Conservation (phyloP, 2,797 vertebrate genomes). For the Manis pentadactyla region DNA sequence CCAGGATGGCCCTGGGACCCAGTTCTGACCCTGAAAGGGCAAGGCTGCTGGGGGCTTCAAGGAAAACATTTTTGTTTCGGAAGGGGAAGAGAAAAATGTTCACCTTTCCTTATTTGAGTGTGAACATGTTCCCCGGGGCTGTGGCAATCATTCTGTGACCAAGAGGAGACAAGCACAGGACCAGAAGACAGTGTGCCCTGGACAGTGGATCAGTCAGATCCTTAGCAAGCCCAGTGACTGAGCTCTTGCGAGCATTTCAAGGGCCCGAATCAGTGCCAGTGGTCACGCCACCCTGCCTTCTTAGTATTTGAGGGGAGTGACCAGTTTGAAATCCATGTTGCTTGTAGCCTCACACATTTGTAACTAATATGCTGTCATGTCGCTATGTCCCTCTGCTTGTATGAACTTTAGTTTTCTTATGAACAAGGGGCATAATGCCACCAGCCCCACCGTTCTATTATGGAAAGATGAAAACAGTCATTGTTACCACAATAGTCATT, state of each 20-base stretch:
- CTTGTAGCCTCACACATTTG: not conserved
- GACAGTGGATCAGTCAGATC: not conserved
- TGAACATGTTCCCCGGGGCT: not conserved
- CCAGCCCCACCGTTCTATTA: not conserved
- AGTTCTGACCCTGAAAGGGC: not conserved
- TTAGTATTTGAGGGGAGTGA: not conserved
- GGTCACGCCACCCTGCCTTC: too few relatives aligned
- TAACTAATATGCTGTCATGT: not conserved
- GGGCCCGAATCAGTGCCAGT: not conserved
- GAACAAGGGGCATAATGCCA: accelerated
- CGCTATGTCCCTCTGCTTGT: accelerated
- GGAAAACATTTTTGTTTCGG: not conserved
- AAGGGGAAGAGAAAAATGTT: not conserved
- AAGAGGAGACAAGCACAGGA: not conserved
- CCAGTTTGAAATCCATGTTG: not conserved
- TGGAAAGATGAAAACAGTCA: not conserved
- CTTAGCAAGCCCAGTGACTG: not conserved
- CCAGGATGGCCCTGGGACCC: not conserved
- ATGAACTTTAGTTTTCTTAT: not conserved
- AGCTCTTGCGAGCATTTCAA: not conserved
- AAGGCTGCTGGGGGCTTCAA: not conserved
- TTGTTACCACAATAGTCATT: not conserved
- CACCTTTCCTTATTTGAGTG: not conserved
- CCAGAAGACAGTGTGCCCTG: not conserved
- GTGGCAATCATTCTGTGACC: not conserved